These are phyloP conservation scores for Petrosia ficiformis DNA, from an alignment of 37 sponge, comb jelly and placozoan species.

Conservation along the genomic window DNA sequence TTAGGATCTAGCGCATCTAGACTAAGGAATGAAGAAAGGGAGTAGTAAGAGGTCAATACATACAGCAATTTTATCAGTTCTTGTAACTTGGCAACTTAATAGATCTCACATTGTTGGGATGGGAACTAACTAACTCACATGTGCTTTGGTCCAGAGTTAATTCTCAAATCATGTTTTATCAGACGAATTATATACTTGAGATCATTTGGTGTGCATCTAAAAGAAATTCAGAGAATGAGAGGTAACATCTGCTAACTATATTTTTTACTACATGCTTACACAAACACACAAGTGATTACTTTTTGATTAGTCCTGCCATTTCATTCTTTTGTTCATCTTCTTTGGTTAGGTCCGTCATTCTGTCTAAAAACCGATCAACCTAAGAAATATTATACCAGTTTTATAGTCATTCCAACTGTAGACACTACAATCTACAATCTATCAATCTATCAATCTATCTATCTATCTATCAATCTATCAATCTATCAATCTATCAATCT, in stretches of 20 bases:
- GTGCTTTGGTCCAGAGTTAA: constrained; percentile 88
- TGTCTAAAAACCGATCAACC: constrained; percentile 87
- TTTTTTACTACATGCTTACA: not conserved
- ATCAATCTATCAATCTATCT: not conserved
- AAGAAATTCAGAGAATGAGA: not conserved
- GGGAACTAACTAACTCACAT: constrained; percentile 50
- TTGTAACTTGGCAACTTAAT: not conserved
- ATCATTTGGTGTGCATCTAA: constrained; percentile 75
- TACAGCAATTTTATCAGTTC: no score
- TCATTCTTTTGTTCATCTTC: constrained; percentile 86
- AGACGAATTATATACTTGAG: constrained; percentile 84
- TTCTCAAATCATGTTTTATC: constrained; percentile 91
- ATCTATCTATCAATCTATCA: not conserved
- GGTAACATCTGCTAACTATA: not conserved
- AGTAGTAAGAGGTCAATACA: not conserved
- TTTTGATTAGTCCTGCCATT: constrained; percentile 49
- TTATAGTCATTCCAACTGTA: no score
- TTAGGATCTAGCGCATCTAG: constrained; percentile 90
- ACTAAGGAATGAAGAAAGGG: constrained; percentile 29
- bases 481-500: not conserved
- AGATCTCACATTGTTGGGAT: not conserved
- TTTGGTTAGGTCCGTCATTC: constrained; percentile 63
- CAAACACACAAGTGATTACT: constrained; percentile 31
- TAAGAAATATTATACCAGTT: no score
- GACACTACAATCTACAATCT: not conserved